Conservation (phyloP, 1,140 invertebrate species). For the Cydia splendana region DNA sequence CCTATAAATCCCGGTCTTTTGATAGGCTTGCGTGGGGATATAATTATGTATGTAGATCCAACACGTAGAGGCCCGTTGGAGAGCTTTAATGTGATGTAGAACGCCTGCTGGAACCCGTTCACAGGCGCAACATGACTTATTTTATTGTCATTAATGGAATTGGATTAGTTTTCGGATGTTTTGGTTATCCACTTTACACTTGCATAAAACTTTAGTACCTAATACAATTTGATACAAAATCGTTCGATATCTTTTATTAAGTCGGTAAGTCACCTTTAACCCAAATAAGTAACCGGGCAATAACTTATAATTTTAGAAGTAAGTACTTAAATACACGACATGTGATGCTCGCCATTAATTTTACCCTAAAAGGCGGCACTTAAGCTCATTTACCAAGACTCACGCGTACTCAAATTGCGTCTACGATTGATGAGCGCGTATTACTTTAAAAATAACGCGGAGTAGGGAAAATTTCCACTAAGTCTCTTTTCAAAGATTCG, state of each 20-base stretch:
- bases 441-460: conserved; percentile 19
- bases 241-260: background rate
- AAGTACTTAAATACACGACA: background rate
- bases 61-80: too few species aligned
- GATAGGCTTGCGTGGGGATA: too few species aligned
- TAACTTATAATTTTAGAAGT: background rate
- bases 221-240: too few species aligned
- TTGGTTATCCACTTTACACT: too few species aligned
- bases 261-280: background rate
- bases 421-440: conserved; percentile 18
- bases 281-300: background rate
- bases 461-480: background rate
- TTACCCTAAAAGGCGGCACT: conserved; percentile 20
- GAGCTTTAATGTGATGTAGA: too few species aligned
- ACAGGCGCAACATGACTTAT: too few species aligned
- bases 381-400: conserved; percentile 23
- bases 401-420: conserved; percentile 8
- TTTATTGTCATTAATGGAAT: too few species aligned
- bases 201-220: too few species aligned
- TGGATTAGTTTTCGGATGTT: too few species aligned
- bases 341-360: conserved; percentile 22
- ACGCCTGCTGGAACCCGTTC: too few species aligned
- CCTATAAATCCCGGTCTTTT: too few species aligned
- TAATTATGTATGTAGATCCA: too few species aligned
- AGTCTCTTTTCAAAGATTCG: background rate